These are phyloP conservation scores for Camponotus fellah DNA, from an alignment of 2,888 invertebrate genomes.

Conservation along the genomic window DNA sequence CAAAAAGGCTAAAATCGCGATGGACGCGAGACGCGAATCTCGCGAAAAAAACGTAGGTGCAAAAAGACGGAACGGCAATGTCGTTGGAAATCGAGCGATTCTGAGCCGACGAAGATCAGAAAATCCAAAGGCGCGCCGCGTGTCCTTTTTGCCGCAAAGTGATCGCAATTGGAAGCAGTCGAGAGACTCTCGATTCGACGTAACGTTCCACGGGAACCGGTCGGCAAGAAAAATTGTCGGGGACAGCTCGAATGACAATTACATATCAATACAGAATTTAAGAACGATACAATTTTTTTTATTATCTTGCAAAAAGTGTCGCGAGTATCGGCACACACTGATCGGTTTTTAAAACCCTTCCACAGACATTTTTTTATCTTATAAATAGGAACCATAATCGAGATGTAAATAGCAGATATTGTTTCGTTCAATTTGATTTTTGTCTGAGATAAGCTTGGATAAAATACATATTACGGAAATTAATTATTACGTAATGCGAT, in stretches of 20 bases:
- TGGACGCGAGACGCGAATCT: not conserved
- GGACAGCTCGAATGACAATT: conserved; percentile 82
- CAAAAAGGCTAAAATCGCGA: conserved; percentile 25
- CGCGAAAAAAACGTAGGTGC: conserved; percentile 53
- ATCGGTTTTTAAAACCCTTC: not conserved
- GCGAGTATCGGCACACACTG: not conserved
- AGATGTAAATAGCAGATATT: not conserved
- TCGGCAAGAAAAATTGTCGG: conserved; percentile 65
- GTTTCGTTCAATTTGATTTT: not conserved
- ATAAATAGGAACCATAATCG: not conserved
- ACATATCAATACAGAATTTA: conserved; percentile 85
- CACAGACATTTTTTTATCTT: not conserved
- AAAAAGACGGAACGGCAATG: conserved; percentile 65
- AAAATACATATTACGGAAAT: not conserved
- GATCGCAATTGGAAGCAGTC: conserved; percentile 81
- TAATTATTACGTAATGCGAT: not conserved
- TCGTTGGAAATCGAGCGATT: conserved; percentile 50
- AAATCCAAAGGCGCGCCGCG: conserved; percentile 78
- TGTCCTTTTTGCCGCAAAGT: conserved; percentile 82
- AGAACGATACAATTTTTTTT: conserved; percentile 69
- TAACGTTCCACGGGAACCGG: conserved; percentile 70
- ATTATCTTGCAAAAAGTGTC: conserved; percentile 11
- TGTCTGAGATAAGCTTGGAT: not conserved
- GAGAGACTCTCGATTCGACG: conserved; percentile 78
- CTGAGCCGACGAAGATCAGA: conserved; percentile 63